phyloP scores from a whole-genome alignment of 92 coral and sea anemone genomes.

The Blastomussa wellsi region DNA sequence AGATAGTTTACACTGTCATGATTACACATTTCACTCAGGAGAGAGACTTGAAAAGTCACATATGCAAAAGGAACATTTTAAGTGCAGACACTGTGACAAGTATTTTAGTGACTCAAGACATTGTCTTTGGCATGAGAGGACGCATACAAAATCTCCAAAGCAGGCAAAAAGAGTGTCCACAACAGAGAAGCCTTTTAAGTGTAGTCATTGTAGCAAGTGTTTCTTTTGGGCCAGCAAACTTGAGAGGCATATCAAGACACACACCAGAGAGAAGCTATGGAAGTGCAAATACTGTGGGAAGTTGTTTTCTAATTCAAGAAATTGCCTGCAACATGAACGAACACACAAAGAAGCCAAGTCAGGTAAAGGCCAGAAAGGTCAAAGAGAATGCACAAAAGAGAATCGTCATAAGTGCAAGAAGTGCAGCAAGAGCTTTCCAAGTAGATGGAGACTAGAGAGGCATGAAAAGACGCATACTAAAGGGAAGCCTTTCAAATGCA shows the following conservation, averaged over 20 bases:
- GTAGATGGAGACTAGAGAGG: neutral
- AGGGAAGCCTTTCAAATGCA: neutral
- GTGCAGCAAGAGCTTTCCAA: neutral
- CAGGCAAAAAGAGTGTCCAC: neutral
- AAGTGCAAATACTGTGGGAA: conserved; percentile 1
- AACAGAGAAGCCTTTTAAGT: neutral
- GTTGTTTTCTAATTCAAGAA: neutral
- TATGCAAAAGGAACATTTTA: neutral
- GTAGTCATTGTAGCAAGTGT: neutral
- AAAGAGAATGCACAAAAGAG: neutral
- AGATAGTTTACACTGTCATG: conserved; percentile 6
- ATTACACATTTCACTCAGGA: neutral
- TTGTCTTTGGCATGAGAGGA: conserved; percentile 4
- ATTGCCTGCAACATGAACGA: conserved; percentile 6
- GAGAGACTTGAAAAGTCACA: neutral
- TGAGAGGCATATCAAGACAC: neutral
- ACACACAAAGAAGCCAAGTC: neutral
- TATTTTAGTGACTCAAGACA: neutral
- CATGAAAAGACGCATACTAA: neutral
- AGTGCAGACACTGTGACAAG: conserved; percentile 15
- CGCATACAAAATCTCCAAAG: neutral
- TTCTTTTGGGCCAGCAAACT: neutral
- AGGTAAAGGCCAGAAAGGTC: neutral
- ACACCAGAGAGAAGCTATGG: neutral
- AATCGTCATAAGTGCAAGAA: neutral